phyloP scores from a whole-genome alignment of 2,113 vertebrate genomes.

The Caloenas nicobarica region DNA sequence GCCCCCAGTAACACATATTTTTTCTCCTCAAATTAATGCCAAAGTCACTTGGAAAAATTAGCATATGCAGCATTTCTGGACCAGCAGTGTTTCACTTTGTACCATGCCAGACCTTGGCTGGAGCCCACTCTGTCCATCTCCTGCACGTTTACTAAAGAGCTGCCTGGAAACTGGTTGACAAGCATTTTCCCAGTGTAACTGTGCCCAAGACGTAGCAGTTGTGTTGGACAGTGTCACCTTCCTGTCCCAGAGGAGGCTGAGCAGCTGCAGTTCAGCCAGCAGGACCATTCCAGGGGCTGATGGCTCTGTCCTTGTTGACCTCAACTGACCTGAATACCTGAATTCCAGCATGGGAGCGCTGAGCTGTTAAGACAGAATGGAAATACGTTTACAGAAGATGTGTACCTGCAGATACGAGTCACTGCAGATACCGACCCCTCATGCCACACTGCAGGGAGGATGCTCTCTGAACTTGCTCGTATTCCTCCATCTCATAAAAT shows the following conservation, averaged over 20 bases:
- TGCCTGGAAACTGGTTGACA: not conserved
- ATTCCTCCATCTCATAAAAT: constrained; percentile 51
- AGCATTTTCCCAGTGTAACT: not conserved
- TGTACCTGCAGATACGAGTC: not conserved
- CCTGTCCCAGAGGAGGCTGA: not conserved
- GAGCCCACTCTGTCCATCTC: not conserved
- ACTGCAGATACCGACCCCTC: not conserved
- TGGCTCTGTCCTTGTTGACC: not conserved
- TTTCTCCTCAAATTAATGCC: not conserved
- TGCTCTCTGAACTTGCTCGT: not conserved
- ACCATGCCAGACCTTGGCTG: not conserved
- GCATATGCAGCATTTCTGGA: not conserved
- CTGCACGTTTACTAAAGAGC: not conserved
- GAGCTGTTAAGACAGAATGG: not conserved
- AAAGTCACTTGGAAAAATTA: not conserved
- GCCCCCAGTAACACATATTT: not conserved
- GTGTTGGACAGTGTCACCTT: not conserved
- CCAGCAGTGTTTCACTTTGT: not conserved
- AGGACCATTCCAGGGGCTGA: not conserved
- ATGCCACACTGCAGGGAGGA: not conserved
- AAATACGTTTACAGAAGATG: not conserved
- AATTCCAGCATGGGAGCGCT: not conserved
- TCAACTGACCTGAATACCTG: not conserved
- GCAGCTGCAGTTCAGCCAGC: not conserved
- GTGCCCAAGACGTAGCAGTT: not conserved